Evolutionary conservation across 1,140 invertebrate genomes (phyloP).

Genomic region (Zaprionus nigranus): DNA sequence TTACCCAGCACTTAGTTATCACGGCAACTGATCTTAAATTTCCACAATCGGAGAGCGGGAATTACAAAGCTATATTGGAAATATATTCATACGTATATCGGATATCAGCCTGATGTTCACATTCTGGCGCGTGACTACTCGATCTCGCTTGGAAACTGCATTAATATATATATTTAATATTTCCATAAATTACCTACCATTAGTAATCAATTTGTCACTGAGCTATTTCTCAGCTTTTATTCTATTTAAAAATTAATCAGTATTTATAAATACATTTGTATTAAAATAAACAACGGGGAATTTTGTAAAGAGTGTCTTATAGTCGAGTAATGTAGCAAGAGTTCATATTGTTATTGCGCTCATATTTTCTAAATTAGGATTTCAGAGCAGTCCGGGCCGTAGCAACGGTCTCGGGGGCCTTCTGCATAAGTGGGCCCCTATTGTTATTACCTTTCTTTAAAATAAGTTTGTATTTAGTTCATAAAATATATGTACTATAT

Average conservation of each 20-base stretch:
- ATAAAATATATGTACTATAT: no score
- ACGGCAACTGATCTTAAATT: constrained; percentile 33
- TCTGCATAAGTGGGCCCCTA: no score
- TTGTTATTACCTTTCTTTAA: no score
- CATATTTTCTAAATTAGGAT: background rate
- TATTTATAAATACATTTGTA: background rate
- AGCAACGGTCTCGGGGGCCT: no score
- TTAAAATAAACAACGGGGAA: background rate
- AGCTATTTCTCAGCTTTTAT: background rate
- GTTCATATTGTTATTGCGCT: background rate
- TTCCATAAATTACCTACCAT: background rate
- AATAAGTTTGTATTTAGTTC: no score
- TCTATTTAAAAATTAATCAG: background rate
- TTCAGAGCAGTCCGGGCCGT: no score
- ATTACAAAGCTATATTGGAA: constrained; percentile 22
- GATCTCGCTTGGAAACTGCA: background rate
- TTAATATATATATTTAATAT: constrained; percentile 2
- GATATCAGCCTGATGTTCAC: constrained; percentile 17
- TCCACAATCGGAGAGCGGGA: constrained; percentile 18
- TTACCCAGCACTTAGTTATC: constrained; percentile 32
- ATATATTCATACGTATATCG: constrained; percentile 5
- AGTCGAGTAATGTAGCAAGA: background rate
- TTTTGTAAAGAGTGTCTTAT: background rate
- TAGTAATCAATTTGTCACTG: background rate
- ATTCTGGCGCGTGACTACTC: constrained; percentile 5